Evolutionary conservation across 2,888 invertebrate species (phyloP), one percentile per base, ranked within the genome.

Genomic region (Chaitophorus viminalis): DNA sequence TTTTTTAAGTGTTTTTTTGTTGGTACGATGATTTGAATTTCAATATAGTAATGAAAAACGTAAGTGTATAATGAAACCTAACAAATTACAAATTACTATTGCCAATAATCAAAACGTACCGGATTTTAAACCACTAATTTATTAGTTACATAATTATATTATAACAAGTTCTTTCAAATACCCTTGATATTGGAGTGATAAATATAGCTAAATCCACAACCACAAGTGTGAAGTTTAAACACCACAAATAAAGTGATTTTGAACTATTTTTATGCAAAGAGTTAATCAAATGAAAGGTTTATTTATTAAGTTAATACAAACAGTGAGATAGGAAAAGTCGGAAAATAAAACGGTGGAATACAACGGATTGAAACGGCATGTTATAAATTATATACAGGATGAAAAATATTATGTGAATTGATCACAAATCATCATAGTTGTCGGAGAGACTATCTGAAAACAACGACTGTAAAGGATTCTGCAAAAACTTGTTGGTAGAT

Each of bases 241-340:
- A 68, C 9, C 25, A 11, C 68, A 11, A 29, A 68, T 25, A 8
- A 25, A 68, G 25, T 29, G n/a, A 68, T 25, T n/a, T 29, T 1
- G 29, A 11, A 68, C 29, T 68, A 25, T 68, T 68, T 68, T 68
- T 68, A 29, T 1, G 29, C 68, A n/a, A 25, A 11, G 68, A 25
- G 29, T 52, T 52, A 52, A 52, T 77, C 52, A 52, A 77, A 77
- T 52, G 25, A 52, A 77, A 77, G 52, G 52, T 77, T 77, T 52
- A 77, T 77, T 52, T 77, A 31, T 52, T 54, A 31, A 77, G 52
- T 52, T 31, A 52, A 77, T 31, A 29, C 52, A 25, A 77, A 77
- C 25, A 31, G 21, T 25, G 18, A 18, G 29, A 11, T 9, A 68
- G 29, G 29, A 68, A 11, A n/a, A 68, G 68, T 29, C 29, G 29